Evolutionary conservation across 2,797 vertebrate species (phyloP), one percentile per base, ranked within the genome.

Genomic region (Diplodus sargus): DNA sequence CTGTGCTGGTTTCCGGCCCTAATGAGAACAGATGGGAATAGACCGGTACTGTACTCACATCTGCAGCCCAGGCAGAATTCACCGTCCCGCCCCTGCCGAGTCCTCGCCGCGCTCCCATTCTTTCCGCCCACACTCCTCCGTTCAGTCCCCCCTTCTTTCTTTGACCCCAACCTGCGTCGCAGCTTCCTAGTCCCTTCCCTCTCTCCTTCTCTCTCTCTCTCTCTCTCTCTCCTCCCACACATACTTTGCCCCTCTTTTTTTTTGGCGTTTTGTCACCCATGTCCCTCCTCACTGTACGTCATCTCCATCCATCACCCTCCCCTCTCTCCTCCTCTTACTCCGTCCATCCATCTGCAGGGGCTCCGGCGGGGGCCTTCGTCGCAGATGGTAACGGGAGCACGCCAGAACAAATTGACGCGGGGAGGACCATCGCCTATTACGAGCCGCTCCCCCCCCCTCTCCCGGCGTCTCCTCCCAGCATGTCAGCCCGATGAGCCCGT

Each of bases 21-120:
- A 91, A 94, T 91, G 79, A 92, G 87, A 89, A 86, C 90, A 91
- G 82, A 91, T 92, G 91, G 91, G 91, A 90, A 92, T 91, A 86
- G 80, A 74, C 78, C 59, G 68, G 68, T 75, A 59, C 85, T 89
- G 77, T 71, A 72, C 76, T 71, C 71, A 80, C 83, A 89, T 84
- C 45, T 83, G 83, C 87, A 85, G 81, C 70, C 58, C 79, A 58
- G 72, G 65, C 83, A 85, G 63, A 81, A 88, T 79, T 52, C 70
- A n/a, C 67, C 45, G 64, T 61, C 78, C 74, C 53, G 5, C 75
- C 82, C 76, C 76, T 65, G 68, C 74, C 3, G 73, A 64, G 54
- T 64, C 74, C 62, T 78, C 69, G 63, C 69, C 39, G 28, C 22
- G 57, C 56, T 87, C 81, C 62, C 67, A 66, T 84, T 87, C 84